Evolutionary conservation across 53 echinoderm and acorn worm species (phyloP), one percentile per base, ranked within the genome.

Genomic region (Luidia sarsii): DNA sequence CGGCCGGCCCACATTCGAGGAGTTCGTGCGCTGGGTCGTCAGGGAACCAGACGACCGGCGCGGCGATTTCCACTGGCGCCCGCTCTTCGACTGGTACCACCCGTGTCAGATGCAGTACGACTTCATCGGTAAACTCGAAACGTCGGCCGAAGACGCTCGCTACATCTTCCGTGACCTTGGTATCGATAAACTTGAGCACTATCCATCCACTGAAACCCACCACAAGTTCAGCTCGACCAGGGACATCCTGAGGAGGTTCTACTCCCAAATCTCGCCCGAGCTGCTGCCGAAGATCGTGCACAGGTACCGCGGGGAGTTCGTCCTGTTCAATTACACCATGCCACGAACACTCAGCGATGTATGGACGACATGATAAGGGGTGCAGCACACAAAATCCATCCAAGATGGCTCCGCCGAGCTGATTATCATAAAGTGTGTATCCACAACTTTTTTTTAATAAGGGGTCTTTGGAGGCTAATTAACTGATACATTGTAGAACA

Each of bases 21-120:
- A 69, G 34, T 69, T 69, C 51, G 50, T 50, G 13, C 49, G 51
- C 31, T 69, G 70, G 70, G 70, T 69, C 19, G 21, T 69, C 2
- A 16, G 16, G 1, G 51, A 69, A 9, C 74, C 57, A 6, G 70
- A 69, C 19, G 51, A n/a, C 18, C 51, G 33, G 1, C 50, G 24
- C 14, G 70, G 70, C 19, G 70, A 69, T 33, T 69, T 19, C 14
- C 70, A 69, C 70, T 69, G 70, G 70, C 70, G 70, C 31, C 50
- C 70, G 14, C 49, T 69, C 16, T 69, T 69, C 21, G 50, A 69
- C 70, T 49, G 50, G 50, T 49, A 49, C 51, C 70, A 69, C 33
- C 70, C 70, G 3, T 69, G 70, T 34, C 7, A 69, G 20, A 69
- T 69, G 18, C 2, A 2, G 16, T 69, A 69, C 33, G 70, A 69